Conservation (phyloP, 1,140 invertebrate species). For the Habropoda laboriosa region DNA sequence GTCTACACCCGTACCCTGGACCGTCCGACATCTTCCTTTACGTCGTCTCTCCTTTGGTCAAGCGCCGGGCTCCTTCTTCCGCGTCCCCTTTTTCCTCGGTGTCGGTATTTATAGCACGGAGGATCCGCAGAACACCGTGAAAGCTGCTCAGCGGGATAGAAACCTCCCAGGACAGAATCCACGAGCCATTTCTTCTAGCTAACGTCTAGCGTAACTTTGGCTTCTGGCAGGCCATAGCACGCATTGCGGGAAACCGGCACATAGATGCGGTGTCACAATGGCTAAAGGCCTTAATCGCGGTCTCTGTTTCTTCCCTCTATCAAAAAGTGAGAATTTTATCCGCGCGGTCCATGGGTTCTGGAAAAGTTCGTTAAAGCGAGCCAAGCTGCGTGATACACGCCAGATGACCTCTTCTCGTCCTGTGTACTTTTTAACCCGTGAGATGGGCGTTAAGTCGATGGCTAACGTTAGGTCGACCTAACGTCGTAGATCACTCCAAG, state of each 20-base stretch:
- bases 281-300: slow-evolving; percentile 70
- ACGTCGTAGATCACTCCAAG: slow-evolving; percentile 28
- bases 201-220: slow-evolving; percentile 42
- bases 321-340: slow-evolving; percentile 56
- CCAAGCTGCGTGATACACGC: slow-evolving; percentile 7
- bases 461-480: slow-evolving; percentile 23
- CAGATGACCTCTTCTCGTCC: slow-evolving; percentile 48
- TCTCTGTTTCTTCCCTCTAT: slow-evolving; percentile 43
- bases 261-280: slow-evolving; percentile 26
- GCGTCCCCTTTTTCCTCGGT: slow-evolving; percentile 45
- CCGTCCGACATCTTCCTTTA: slow-evolving; percentile 53
- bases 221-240: slow-evolving; percentile 27
- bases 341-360: slow-evolving; percentile 16
- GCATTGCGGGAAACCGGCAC: slow-evolving; percentile 43
- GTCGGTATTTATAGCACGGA: slow-evolving; percentile 71
- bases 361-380: slow-evolving; percentile 1
- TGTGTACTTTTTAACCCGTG: slow-evolving; percentile 29
- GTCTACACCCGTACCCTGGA: slow-evolving; percentile 26
- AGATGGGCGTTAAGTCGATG: slow-evolving; percentile 20
- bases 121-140: slow-evolving; percentile 61
- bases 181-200: slow-evolving; percentile 62
- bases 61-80: slow-evolving; percentile 38
- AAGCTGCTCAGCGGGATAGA: slow-evolving; percentile 66
- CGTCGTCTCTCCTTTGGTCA: slow-evolving; percentile 44
- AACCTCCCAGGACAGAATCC: slow-evolving; percentile 60